These are phyloP conservation scores for Planiliza haematocheilus DNA, from an alignment of 2,113 vertebrate genomes.

Conservation along the genomic window DNA sequence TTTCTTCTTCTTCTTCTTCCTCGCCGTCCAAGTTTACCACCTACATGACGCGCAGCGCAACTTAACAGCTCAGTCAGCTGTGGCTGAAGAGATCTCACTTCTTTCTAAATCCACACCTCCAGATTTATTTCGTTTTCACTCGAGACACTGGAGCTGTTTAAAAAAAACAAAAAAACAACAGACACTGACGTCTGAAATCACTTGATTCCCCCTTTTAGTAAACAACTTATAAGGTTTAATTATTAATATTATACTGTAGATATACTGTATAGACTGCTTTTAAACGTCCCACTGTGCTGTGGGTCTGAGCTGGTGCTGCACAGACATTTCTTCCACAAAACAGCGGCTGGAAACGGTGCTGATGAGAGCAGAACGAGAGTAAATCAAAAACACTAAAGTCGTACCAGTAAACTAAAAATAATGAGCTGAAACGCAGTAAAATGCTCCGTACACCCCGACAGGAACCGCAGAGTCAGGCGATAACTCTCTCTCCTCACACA, in stretches of 20 bases:
- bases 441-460: background rate
- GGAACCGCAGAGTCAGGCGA: background rate
- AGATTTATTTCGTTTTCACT: constrained; percentile 22
- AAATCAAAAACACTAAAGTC: too few species aligned
- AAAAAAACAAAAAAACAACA: background rate
- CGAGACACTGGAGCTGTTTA: background rate
- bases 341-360: background rate
- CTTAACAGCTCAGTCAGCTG: constrained; percentile 3
- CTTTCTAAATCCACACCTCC: constrained; percentile 12
- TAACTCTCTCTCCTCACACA: background rate
- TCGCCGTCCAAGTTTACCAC: constrained; percentile 3
- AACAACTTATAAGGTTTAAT: background rate
- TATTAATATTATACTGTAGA: too few species aligned
- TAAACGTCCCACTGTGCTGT: too few species aligned
- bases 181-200: constrained; percentile 14
- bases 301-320: background rate
- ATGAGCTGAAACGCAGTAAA: background rate
- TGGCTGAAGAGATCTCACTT: background rate
- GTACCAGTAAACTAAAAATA: background rate
- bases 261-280: too few species aligned
- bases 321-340: background rate
- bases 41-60: constrained; percentile 2
- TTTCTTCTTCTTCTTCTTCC: background rate
- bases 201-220: background rate
- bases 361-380: background rate